Base-by-base conservation (phyloP, 2,888 invertebrate genomes). In the Agonopterix subpropinquella region DNA sequence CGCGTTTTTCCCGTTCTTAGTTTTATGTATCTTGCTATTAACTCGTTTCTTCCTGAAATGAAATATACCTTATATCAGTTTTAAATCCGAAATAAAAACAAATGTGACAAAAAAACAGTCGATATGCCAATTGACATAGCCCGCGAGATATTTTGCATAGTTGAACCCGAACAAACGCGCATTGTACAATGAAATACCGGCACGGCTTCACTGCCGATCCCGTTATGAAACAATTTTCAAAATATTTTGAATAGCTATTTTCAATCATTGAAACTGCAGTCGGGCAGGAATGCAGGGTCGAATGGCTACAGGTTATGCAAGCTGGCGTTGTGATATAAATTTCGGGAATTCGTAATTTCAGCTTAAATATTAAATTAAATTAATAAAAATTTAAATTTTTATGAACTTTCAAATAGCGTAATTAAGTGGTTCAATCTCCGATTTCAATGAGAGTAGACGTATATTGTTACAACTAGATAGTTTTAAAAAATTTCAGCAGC, bases 11-110 rank as follows among this genome's bases (percentile, higher is more conserved):
- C 99, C 66, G 99, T 99, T 73, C 99, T 93, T 78, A 99, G 91
- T 92, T 99, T 99, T 84, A 99, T 99, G 91, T 99, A 99, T 77
- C 99, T 93, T 68, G 99, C 99, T 90, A 99, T 99, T 83, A 99
- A 91, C 92, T 99, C 99, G 91, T 99, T 99, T 70, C 99, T 95
- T 80, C 99, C 99, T 99, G 92, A 49, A 94, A 93, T 46, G 41
- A 47, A 54, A 45, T 47, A 44, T 15, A 43, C 28, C 28, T 28
- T 28, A 28, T 5, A 45, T 13, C 11, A 10, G 41, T n/a, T n/a
- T 47, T 48, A 37, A 2, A 11, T 41, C 41, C 15, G 7, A 46
- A 46, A 39, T 15, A 28, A 15, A 41, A 11, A 9, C 36, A 36
- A 45, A 28, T 5, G 5, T 28, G 28, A 28, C 28, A 28, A 28